Conservation (phyloP, 2,888 invertebrate genomes). For the Caenorhabditis sinica region DNA sequence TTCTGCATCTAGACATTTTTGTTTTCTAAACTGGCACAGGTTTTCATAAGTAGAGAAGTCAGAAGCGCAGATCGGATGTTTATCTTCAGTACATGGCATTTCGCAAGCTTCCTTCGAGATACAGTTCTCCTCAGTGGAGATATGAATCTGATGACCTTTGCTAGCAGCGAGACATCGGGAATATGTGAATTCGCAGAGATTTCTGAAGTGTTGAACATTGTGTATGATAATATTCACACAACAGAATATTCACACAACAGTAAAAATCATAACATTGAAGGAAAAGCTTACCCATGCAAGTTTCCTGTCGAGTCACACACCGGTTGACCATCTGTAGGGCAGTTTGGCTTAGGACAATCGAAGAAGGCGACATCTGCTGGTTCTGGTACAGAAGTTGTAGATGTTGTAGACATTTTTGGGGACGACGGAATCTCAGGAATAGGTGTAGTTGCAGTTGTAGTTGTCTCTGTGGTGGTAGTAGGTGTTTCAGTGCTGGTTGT, state of each 20-base stretch:
- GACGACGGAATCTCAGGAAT: slow-evolving; percentile 7
- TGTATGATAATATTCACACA: background rate
- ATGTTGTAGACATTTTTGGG: slow-evolving; percentile 2
- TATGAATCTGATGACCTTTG: slow-evolving; percentile 68
- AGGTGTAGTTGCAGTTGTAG: slow-evolving; percentile 6
- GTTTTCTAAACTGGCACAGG: slow-evolving; percentile 68
- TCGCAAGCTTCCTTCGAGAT: slow-evolving; percentile 64
- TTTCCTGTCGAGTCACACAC: slow-evolving; percentile 71
- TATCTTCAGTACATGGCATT: slow-evolving; percentile 64
- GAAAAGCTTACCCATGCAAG: slow-evolving; percentile 63
- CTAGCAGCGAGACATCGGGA: slow-evolving; percentile 80
- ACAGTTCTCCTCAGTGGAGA: slow-evolving; percentile 67
- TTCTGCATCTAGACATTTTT: slow-evolving; percentile 64
- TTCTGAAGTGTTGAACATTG: slow-evolving; percentile 46
- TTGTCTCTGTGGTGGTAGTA: background rate
- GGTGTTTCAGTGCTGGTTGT: slow-evolving; percentile 26
- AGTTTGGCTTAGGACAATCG: slow-evolving; percentile 75
- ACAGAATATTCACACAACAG: too few species aligned
- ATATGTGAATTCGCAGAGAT: slow-evolving; percentile 76
- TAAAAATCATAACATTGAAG: background rate
- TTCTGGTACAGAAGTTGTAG: slow-evolving; percentile 14
- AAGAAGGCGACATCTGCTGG: slow-evolving; percentile 52
- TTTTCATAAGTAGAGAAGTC: slow-evolving; percentile 70
- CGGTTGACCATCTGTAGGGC: slow-evolving; percentile 68
- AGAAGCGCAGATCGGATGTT: slow-evolving; percentile 68